Percentiles rank a stretch among this genome's conserved stretches.
Conservation (phyloP, 2,113 vertebrate species). For the Cryptotis parvus region DNA sequence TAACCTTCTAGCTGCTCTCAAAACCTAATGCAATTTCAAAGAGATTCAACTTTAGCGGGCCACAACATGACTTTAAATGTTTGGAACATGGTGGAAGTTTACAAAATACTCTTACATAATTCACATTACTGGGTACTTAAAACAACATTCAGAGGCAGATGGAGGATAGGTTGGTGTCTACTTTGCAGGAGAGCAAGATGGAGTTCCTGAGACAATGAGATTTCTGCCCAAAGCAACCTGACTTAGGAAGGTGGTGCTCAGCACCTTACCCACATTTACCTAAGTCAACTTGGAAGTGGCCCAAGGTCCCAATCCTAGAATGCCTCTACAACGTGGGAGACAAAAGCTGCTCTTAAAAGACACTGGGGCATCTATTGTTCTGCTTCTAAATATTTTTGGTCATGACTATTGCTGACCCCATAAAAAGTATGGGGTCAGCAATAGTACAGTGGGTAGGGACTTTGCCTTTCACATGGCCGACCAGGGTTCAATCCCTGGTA, state of each 20-base stretch:
- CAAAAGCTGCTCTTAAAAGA: neutral
- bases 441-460: too few species aligned
- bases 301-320: neutral
- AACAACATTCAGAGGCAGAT: neutral
- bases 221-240: neutral
- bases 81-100: neutral
- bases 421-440: too few species aligned
- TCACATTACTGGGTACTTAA: neutral
- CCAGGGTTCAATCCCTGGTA: too few species aligned
- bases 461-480: too few species aligned
- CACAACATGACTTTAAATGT: neutral
- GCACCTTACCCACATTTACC: neutral
- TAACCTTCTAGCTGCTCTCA: conserved; percentile 47
- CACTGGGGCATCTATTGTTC: neutral
- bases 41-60: neutral
- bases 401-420: too few species aligned
- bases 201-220: neutral
- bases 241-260: neutral
- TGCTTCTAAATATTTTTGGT: neutral
- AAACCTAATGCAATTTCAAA: neutral
- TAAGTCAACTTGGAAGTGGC: neutral
- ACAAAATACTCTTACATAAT: neutral
- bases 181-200: neutral
- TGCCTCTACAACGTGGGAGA: neutral
- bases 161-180: neutral